These are phyloP conservation scores for Notothenia coriiceps DNA, from an alignment of 2,113 vertebrate genomes.

Conservation along the genomic window DNA sequence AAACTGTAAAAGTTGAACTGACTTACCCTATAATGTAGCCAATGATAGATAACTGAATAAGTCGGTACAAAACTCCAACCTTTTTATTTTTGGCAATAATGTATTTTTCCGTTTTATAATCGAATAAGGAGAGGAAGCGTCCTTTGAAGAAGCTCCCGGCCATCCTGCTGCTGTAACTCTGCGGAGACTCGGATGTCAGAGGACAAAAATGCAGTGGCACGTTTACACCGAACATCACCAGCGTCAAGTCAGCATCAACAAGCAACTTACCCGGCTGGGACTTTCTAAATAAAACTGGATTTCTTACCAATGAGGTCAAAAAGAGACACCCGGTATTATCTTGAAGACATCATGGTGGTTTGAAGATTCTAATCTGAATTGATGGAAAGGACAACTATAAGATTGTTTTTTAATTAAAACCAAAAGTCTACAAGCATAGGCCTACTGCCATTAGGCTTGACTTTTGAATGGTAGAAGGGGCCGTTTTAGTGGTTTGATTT, in stretches of 20 bases:
- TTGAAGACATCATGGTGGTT: neutral
- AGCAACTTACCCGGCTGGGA: neutral
- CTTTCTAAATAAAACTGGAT: neutral
- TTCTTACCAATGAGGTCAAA: neutral
- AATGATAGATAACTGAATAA: constrained; percentile 89
- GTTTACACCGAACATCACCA: neutral
- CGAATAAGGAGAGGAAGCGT: constrained; percentile 80
- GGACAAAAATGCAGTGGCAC: neutral
- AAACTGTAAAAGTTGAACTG: neutral
- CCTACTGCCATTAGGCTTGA: no score
- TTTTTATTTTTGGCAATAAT: constrained; percentile 91
- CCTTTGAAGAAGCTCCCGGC: constrained; percentile 80
- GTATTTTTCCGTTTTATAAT: constrained; percentile 93
- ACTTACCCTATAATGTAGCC: constrained; percentile 93
- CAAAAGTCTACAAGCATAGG: no score
- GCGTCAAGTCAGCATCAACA: neutral
- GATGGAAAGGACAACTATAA: no score
- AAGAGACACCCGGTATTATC: neutral
- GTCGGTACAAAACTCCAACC: constrained; percentile 90
- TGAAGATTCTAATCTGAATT: no score
- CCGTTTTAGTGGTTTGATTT: no score
- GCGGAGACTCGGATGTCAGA: neutral
- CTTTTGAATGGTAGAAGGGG: no score
- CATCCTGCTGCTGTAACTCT: constrained; percentile 73
- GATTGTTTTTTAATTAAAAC: no score